These are phyloP conservation scores for Ceyx margarethae DNA, from an alignment of 2,113 vertebrate genomes.

Conservation along the genomic window DNA sequence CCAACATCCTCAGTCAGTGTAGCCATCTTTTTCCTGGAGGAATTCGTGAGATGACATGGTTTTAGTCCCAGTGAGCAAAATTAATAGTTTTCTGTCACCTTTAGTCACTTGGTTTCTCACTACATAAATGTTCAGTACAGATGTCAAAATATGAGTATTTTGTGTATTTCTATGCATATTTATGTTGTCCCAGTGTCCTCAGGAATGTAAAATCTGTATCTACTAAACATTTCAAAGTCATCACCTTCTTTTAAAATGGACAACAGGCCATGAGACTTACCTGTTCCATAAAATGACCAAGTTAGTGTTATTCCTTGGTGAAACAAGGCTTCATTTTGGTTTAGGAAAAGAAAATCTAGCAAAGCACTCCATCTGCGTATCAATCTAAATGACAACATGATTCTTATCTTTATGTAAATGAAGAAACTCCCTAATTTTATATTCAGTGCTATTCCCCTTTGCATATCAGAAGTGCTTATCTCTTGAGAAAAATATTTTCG, in stretches of 20 bases:
- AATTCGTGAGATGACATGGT: neutral
- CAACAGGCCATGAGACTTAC: neutral
- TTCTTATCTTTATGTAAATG: neutral
- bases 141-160: neutral
- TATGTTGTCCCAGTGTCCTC: neutral
- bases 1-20: neutral
- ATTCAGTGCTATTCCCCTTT: neutral
- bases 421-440: neutral
- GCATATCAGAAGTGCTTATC: neutral
- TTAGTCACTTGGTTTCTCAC: neutral
- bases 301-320: neutral
- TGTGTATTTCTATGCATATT: neutral
- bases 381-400: neutral
- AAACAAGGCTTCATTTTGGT: neutral
- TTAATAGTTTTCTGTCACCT: neutral
- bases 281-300: neutral
- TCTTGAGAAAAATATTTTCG: neutral
- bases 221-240: neutral
- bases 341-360: neutral
- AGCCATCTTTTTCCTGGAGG: neutral
- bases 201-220: neutral
- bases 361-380: neutral
- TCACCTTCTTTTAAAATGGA: neutral
- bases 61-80: neutral
- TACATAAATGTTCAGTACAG: neutral